These are phyloP conservation scores for Betta splendens DNA, from an alignment of 2,797 vertebrate genomes.

Conservation along the genomic window DNA sequence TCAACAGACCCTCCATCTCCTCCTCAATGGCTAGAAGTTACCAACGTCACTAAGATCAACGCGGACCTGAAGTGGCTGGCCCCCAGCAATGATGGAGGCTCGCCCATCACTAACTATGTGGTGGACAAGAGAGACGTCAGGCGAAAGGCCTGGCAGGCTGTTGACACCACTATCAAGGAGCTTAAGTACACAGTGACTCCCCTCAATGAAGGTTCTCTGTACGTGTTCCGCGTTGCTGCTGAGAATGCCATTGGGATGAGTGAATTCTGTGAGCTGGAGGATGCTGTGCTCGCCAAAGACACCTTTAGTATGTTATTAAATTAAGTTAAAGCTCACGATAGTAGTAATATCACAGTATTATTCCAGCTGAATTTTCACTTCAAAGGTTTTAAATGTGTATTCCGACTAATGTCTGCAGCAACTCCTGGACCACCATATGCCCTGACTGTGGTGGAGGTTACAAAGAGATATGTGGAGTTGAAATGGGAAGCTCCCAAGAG, in stretches of 20 bases:
- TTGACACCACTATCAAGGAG: conserved; percentile 97
- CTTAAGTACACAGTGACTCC: conserved; percentile 93
- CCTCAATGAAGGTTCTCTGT: conserved; percentile 93
- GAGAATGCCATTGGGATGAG: conserved; percentile 92
- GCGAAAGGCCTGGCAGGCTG: conserved; percentile 93
- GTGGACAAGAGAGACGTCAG: conserved; percentile 98
- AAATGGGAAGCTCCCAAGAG: conserved; percentile 99
- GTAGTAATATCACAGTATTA: too few species aligned
- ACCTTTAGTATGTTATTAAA: conserved; percentile 98
- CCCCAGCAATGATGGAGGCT: conserved; percentile 94
- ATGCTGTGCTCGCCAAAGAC: conserved; percentile 96
- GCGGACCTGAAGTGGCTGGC: conserved; percentile 95
- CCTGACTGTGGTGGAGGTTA: conserved; percentile 91
- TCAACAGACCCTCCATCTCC: conserved; percentile 89
- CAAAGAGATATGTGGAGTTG: conserved; percentile 93
- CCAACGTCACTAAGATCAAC: conserved; percentile 92
- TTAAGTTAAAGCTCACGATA: too few species aligned
- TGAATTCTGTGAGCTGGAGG: conserved; percentile 94
- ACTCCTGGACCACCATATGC: conserved; percentile 97
- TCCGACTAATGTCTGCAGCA: conserved; percentile 73
- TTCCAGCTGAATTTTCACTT: too few species aligned
- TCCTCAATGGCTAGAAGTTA: conserved; percentile 96
- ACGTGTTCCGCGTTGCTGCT: conserved; percentile 96
- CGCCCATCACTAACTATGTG: conserved; percentile 97
- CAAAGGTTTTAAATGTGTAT: neutral